Evolutionary conservation across 1,140 invertebrate genomes (phyloP).

Genomic region (Bemisia tabaci): DNA sequence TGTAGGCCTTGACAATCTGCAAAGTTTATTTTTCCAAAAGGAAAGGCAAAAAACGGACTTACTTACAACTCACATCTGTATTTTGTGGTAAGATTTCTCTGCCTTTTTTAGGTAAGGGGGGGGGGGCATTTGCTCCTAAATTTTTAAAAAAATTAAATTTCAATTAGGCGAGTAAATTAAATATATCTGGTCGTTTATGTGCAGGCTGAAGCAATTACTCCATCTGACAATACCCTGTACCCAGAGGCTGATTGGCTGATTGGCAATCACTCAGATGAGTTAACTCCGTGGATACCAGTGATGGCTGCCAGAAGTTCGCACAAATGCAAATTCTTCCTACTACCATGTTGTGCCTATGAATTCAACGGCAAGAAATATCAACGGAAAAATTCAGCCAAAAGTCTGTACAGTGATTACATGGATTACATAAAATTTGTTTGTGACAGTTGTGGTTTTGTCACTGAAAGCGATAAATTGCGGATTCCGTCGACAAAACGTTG

Average conservation of each 20-base stretch:
- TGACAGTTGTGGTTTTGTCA: constrained; percentile 56
- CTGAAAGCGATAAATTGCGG: constrained; percentile 64
- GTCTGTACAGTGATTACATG: constrained; percentile 73
- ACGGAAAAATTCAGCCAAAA: constrained; percentile 45
- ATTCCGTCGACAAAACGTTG: constrained; percentile 92
- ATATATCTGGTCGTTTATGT: constrained; percentile 22
- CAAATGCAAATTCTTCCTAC: constrained; percentile 65
- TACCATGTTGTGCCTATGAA: constrained; percentile 90
- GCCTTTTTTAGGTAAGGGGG: too few species aligned
- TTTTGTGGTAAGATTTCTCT: too few species aligned
- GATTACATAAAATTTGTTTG: constrained; percentile 57
- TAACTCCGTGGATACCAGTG: constrained; percentile 95
- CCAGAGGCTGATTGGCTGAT: constrained; percentile 84
- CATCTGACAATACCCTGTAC: constrained; percentile 52
- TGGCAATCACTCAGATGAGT: constrained; percentile 96
- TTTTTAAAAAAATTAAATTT: too few species aligned
- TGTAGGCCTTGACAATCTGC: too few species aligned
- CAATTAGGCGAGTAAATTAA: too few species aligned
- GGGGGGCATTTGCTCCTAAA: too few species aligned
- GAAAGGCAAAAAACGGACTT: too few species aligned
- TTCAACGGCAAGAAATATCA: constrained; percentile 76
- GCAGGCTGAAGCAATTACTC: constrained; percentile 48
- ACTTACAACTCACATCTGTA: too few species aligned
- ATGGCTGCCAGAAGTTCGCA: constrained; percentile 60
- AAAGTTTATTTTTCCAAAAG: too few species aligned